These are phyloP conservation scores for Dicaeum eximium DNA, from an alignment of 2,113 vertebrate species.

Conservation along the genomic window DNA sequence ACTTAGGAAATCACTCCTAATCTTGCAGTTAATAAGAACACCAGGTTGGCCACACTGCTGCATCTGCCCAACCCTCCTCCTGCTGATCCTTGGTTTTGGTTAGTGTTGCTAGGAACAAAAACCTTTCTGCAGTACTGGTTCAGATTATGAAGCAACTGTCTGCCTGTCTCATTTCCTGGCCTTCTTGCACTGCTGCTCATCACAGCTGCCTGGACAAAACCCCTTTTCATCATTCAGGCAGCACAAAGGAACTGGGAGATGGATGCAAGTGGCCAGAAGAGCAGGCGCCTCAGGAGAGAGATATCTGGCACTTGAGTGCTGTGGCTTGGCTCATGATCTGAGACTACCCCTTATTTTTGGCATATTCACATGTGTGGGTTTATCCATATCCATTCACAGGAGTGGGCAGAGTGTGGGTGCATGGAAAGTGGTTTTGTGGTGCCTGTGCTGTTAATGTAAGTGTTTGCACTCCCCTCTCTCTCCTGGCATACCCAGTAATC, in stretches of 20 bases:
- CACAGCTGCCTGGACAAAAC: not conserved
- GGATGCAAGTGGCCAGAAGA: not conserved
- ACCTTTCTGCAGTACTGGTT: not conserved
- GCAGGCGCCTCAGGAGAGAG: not conserved
- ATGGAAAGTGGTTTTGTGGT: not conserved
- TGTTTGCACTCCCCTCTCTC: not conserved
- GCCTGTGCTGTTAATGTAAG: not conserved
- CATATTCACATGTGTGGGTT: not conserved
- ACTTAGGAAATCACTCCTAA: not conserved
- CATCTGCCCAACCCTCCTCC: not conserved
- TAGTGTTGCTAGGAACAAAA: not conserved
- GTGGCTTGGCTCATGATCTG: not conserved
- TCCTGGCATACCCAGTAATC: not conserved
- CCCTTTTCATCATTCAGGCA: not conserved
- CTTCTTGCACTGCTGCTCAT: not conserved
- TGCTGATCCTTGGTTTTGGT: not conserved
- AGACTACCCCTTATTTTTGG: not conserved
- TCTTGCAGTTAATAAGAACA: not conserved
- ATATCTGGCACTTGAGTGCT: not conserved
- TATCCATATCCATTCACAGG: not conserved
- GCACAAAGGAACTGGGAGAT: not conserved
- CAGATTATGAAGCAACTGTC: not conserved
- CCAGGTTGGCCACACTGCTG: not conserved
- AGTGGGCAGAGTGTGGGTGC: not conserved
- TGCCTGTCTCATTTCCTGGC: not conserved